Conservation (phyloP, 2,797 vertebrate species). For the Typhlichthys eigenmanni region DNA sequence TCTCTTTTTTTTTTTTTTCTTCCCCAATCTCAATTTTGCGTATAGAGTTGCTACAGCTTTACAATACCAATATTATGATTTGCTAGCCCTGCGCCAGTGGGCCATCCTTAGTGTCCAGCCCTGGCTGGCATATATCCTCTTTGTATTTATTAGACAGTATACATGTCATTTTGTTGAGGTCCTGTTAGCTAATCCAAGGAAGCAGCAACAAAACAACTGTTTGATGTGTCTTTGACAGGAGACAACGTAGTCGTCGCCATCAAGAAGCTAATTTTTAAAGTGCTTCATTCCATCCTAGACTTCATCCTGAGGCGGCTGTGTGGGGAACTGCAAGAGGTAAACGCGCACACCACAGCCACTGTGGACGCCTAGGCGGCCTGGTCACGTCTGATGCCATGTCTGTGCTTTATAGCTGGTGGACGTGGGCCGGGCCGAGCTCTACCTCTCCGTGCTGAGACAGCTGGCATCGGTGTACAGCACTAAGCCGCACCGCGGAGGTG, state of each 20-base stretch:
- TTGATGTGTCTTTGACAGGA: conserved; percentile 56
- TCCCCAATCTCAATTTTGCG: no score
- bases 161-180: no score
- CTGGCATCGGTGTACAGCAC: conserved; percentile 63
- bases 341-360: conserved; percentile 18
- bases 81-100: no score
- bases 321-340: conserved; percentile 83
- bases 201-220: neutral
- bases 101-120: no score
- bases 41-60: no score
- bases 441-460: conserved; percentile 82
- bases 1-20: no score
- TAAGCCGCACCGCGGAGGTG: conserved; percentile 54
- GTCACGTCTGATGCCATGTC: neutral
- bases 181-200: no score
- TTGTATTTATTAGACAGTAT: no score
- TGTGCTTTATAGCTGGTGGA: conserved; percentile 68
- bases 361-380: no score
- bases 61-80: no score
- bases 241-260: conserved; percentile 71
- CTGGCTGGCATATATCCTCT: no score
- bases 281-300: conserved; percentile 79
- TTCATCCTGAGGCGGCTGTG: conserved; percentile 84
- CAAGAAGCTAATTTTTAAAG: conserved; percentile 62
- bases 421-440: conserved; percentile 82